Percentiles rank a stretch among this genome's conserved stretches.
Conservation (phyloP, 2,888 invertebrate genomes). For the Cryptophagus acutangulus region DNA sequence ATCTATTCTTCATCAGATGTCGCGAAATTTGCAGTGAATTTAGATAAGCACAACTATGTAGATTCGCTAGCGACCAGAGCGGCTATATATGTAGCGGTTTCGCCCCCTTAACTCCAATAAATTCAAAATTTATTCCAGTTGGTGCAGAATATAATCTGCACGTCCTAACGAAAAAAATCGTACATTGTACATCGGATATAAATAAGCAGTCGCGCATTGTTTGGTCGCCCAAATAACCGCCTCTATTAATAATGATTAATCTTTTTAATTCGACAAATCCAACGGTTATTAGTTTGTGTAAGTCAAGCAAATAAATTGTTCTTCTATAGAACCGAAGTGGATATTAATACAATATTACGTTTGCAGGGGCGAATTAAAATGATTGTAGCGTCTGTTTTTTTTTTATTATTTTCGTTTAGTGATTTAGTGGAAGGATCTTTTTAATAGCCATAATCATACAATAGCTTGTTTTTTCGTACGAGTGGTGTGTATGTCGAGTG, state of each 20-base stretch:
- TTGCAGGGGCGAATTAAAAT: slow-evolving; percentile 16
- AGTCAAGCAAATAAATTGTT: slow-evolving; percentile 15
- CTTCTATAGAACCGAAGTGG: not conserved
- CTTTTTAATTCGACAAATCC: slow-evolving; percentile 22
- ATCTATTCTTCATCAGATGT: too few species aligned
- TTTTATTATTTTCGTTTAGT: slow-evolving; percentile 23
- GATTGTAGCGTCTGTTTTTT: slow-evolving; percentile 18
- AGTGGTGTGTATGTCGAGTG: slow-evolving; percentile 18
- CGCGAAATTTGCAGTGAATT: too few species aligned
- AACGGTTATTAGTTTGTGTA: slow-evolving; percentile 17
- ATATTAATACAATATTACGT: not conserved
- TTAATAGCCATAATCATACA: slow-evolving; percentile 28
- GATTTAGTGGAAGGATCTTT: slow-evolving; percentile 22
- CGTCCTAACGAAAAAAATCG: too few species aligned
- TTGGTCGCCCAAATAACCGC: too few species aligned
- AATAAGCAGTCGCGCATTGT: too few species aligned
- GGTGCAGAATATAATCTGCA: too few species aligned
- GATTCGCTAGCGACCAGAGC: too few species aligned
- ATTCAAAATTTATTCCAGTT: too few species aligned
- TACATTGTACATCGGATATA: too few species aligned
- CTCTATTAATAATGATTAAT: slow-evolving; percentile 22
- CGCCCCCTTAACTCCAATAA: too few species aligned
- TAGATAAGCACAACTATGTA: too few species aligned
- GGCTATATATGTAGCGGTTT: too few species aligned
- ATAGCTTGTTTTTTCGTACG: slow-evolving; percentile 22